These are phyloP conservation scores for Meganola albula DNA, from an alignment of 2,888 invertebrate genomes.

Conservation along the genomic window DNA sequence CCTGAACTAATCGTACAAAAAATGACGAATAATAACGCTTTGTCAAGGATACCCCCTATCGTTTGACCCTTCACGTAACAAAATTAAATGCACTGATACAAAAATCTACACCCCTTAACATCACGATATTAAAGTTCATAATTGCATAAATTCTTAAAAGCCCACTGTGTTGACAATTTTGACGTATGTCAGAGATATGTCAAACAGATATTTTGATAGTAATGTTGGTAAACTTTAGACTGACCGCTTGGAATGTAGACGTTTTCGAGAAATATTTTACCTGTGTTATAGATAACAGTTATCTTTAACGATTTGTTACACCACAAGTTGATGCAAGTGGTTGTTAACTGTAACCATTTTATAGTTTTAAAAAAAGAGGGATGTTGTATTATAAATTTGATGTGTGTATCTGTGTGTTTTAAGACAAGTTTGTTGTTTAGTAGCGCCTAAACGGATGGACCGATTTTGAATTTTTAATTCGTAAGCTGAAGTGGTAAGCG, in stretches of 20 bases:
- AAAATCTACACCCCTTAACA: conserved; percentile 3
- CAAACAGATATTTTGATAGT: conserved; percentile 21
- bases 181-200: conserved; percentile 20
- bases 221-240: conserved; percentile 14
- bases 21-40: conserved; percentile 61
- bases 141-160: conserved; percentile 2
- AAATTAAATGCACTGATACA: conserved; percentile 16
- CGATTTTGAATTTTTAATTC: too few species aligned
- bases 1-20: conserved; percentile 59
- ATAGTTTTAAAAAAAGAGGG: too few species aligned
- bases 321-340: conserved; percentile 42
- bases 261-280: conserved; percentile 59
- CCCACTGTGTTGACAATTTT: conserved; percentile 7
- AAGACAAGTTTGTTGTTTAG: too few species aligned
- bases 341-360: conserved; percentile 30
- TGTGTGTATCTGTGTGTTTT: too few species aligned
- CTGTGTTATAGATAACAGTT: conserved; percentile 58
- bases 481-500: too few species aligned
- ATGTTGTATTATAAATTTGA: too few species aligned
- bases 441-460: too few species aligned
- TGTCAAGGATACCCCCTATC: conserved; percentile 59
- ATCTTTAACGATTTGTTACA: conserved; percentile 69
- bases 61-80: conserved; percentile 29
- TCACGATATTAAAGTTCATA: conserved; percentile 9
- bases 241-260: conserved; percentile 41